phyloP scores from a whole-genome alignment of 2,113 vertebrate species.

The Ochotona princeps region DNA sequence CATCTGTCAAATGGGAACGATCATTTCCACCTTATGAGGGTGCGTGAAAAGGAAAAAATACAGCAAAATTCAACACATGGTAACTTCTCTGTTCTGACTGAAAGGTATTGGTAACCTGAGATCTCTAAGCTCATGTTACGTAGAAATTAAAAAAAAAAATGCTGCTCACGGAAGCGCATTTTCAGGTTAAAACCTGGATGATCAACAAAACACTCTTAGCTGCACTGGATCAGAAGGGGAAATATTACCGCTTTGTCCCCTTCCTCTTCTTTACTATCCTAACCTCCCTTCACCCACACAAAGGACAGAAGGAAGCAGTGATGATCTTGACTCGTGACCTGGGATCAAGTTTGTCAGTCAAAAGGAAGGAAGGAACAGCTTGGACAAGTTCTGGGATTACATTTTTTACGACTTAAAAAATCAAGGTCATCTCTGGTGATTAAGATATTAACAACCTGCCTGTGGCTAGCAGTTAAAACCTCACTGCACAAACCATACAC shows the following conservation, averaged over 20 bases:
- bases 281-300: background rate
- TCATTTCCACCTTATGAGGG: background rate
- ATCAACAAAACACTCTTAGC: background rate
- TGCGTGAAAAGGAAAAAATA: background rate
- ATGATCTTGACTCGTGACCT: background rate
- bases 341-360: background rate
- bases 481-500: background rate
- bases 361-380: background rate
- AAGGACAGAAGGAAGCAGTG: background rate
- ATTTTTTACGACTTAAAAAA: conserved; percentile 7
- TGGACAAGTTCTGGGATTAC: background rate
- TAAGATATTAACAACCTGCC: background rate
- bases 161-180: background rate
- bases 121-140: background rate
- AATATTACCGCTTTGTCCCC: background rate
- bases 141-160: background rate
- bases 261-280: conserved; percentile 1
- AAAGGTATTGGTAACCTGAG: background rate
- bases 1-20: background rate
- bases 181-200: conserved; percentile 41
- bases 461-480: background rate
- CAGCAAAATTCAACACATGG: background rate
- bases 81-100: background rate
- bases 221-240: conserved; percentile 23
- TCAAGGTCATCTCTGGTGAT: background rate